Conservation (phyloP, 1,140 invertebrate genomes). For the Cyclargus thomasi region DNA sequence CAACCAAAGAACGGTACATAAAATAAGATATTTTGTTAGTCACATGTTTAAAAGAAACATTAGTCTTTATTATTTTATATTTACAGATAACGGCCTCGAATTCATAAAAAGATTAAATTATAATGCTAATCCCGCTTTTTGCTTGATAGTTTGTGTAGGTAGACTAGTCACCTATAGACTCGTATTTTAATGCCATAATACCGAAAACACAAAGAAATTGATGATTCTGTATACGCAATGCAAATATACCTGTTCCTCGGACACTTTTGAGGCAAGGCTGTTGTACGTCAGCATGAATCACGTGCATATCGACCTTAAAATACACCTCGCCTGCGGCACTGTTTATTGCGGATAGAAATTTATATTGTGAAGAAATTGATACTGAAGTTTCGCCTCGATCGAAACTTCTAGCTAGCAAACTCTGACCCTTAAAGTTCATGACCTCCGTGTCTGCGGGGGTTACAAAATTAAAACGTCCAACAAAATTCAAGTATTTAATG, state of each 20-base stretch:
- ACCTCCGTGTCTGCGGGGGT: neutral
- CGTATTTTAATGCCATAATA: neutral
- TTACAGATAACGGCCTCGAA: too few species aligned
- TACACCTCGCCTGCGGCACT: slow-evolving; percentile 25
- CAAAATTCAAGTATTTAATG: too few species aligned
- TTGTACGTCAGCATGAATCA: slow-evolving; percentile 53
- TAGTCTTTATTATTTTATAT: too few species aligned
- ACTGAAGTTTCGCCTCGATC: slow-evolving; percentile 13
- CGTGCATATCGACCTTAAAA: slow-evolving; percentile 50
- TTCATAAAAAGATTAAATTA: too few species aligned
- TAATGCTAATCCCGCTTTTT: too few species aligned
- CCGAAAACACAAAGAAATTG: neutral
- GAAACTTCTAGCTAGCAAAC: neutral
- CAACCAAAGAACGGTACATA: too few species aligned
- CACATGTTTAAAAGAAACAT: too few species aligned
- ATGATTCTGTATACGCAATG: neutral
- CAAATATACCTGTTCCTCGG: slow-evolving; percentile 4
- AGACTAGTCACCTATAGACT: neutral
- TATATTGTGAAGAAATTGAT: slow-evolving; percentile 11
- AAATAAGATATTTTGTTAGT: too few species aligned
- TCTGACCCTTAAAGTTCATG: slow-evolving; percentile 7
- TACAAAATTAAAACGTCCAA: too few species aligned
- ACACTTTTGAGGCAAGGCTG: slow-evolving; percentile 40
- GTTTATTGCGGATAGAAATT: slow-evolving; percentile 9
- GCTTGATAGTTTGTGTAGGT: neutral